Evolutionary conservation across 2,888 invertebrate genomes (phyloP).

Genomic region (Eueremaeus valkanovi): DNA sequence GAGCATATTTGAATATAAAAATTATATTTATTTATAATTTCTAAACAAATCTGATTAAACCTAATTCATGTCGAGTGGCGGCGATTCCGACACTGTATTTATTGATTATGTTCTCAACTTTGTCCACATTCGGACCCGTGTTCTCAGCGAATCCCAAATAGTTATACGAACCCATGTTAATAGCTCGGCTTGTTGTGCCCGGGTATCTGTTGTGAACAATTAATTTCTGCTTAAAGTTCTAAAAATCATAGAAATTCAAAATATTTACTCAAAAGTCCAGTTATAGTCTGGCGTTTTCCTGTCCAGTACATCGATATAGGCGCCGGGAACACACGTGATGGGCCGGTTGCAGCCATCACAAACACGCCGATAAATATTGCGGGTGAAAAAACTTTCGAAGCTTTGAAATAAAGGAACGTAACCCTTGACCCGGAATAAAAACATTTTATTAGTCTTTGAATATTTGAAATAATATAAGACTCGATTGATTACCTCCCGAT

Average conservation of each 20-base stretch:
- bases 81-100: constrained; percentile 70
- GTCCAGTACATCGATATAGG: constrained; percentile 76
- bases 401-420: constrained; percentile 55
- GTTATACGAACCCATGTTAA: constrained; percentile 97
- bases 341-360: constrained; percentile 94
- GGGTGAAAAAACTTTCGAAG: constrained; percentile 65
- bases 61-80: constrained; percentile 72
- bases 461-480: background rate
- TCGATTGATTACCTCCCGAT: constrained; percentile 52
- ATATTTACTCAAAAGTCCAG: constrained; percentile 78
- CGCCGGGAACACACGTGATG: constrained; percentile 86
- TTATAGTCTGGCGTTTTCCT: constrained; percentile 78
- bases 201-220: constrained; percentile 77
- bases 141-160: constrained; percentile 93
- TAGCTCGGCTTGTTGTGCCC: constrained; percentile 70
- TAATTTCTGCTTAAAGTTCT: constrained; percentile 64
- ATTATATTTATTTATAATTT: background rate
- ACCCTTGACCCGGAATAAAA: constrained; percentile 47
- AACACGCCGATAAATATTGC: constrained; percentile 86
- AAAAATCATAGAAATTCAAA: background rate
- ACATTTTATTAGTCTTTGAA: background rate
- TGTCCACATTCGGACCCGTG: constrained; percentile 69
- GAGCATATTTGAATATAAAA: too few relatives aligned
- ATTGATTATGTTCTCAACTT: constrained; percentile 64
- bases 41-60: constrained; percentile 41